Conservation (phyloP, 2,113 vertebrate species). For the Mustela nigripes region DNA sequence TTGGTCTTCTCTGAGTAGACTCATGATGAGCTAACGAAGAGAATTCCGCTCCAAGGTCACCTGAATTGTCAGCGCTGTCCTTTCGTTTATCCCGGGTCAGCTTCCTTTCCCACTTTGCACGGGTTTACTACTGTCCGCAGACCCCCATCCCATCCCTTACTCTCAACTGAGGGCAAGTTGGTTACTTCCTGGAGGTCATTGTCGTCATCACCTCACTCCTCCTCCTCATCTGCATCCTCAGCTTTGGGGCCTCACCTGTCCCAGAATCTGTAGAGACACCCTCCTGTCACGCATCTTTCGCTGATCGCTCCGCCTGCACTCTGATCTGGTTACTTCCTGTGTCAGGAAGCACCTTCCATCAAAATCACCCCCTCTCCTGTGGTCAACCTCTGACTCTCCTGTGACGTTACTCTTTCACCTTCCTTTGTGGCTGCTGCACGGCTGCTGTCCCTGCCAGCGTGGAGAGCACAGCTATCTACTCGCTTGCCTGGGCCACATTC, state of each 20-base stretch:
- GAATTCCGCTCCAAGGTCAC: rapidly evolving
- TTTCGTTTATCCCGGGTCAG: not conserved
- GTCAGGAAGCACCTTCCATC: not conserved
- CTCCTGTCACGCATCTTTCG: too few species aligned
- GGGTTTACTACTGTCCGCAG: not conserved
- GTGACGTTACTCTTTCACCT: not conserved
- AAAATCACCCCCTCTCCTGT: not conserved
- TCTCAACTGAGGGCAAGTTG: not conserved
- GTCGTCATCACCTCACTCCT: too few species aligned
- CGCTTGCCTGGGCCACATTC: not conserved
- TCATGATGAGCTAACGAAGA: not conserved
- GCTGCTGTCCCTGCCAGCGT: not conserved
- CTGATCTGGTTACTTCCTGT: not conserved
- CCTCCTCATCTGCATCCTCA: not conserved
- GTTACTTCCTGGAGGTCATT: not conserved
- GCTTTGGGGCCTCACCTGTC: not conserved
- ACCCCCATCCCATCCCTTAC: not conserved
- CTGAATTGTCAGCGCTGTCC: not conserved
- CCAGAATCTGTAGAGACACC: rapidly evolving
- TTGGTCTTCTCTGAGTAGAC: not conserved
- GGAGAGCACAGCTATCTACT: not conserved
- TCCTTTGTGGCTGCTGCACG: not conserved
- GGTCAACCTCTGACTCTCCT: not conserved
- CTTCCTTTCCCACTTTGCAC: not conserved
- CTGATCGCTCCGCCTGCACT: not conserved